Evolutionary conservation across 2,797 vertebrate species (phyloP).

Genomic region (Myoxocephalus aenaeus): DNA sequence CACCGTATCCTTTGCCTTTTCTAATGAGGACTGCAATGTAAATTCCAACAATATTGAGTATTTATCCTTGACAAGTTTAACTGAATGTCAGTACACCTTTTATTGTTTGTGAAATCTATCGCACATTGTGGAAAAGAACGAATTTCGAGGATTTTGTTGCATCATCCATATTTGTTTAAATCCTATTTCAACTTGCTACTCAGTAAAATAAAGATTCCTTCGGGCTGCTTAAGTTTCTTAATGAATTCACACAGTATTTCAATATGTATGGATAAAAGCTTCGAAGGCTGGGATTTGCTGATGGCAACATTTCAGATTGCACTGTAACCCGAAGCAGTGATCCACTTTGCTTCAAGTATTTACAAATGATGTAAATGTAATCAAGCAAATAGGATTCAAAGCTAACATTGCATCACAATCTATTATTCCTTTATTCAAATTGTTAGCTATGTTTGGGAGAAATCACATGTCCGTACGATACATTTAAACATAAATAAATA

Average conservation of each 20-base stretch:
- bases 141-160: neutral
- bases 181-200: conserved; percentile 32
- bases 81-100: neutral
- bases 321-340: conserved; percentile 36
- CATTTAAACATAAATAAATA: conserved; percentile 38
- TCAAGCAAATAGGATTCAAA: conserved; percentile 44
- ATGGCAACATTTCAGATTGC: conserved; percentile 40
- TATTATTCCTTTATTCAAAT: conserved; percentile 44
- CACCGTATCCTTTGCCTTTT: neutral
- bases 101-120: neutral
- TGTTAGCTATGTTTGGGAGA: conserved; percentile 18
- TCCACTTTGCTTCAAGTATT: conserved; percentile 37
- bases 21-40: neutral
- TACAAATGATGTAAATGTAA: conserved; percentile 49
- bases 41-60: neutral
- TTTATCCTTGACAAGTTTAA: neutral
- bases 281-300: conserved; percentile 35
- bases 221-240: conserved; percentile 36
- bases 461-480: conserved; percentile 12
- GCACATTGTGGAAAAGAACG: neutral
- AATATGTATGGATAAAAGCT: conserved; percentile 44
- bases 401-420: conserved; percentile 29
- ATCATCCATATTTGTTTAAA: conserved; percentile 19
- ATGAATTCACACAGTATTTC: conserved; percentile 53
- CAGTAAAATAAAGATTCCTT: conserved; percentile 50